Base-by-base conservation (phyloP, 2,797 vertebrate genomes). In the Falco rusticolus region DNA sequence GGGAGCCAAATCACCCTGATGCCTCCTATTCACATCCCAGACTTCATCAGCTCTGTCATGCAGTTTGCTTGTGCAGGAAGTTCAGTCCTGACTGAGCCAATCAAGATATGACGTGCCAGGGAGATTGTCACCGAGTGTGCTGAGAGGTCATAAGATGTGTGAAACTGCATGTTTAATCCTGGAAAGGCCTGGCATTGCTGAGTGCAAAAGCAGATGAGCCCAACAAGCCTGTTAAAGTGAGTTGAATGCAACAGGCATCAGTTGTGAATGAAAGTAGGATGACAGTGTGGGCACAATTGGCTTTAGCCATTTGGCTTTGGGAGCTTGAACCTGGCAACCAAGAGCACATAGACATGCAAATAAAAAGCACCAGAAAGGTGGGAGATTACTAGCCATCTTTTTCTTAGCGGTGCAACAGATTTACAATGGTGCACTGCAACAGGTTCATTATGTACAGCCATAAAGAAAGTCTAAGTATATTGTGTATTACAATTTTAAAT, bases 351-450 rank as follows among this genome's bases (percentile, higher is more conserved):
- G 29, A 22, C 33, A 64, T 63, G 31, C 31, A 53, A 18, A 48
- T 64, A 64, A 79, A 85, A 50, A 9, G 8, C 29, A 54, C 9
- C 9, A 33, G 47, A 72, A 54, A 76, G 4, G 25, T 50, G 6
- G 31, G 20, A 43, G 29, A 13, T 87, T 43, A 21, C 50, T 76
- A 72, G 16, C 17, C 14, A 76, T 16, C 5, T 53, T 48, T 68
- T 85, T 65, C 68, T 87, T 76, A 22, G 10, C 70, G 33, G 16
- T 51, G 34, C 22, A 81, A 16, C 25, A 47, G 22, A 70, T 74
- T 28, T 69, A 26, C 43, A 37, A 0, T 21, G 8, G 25, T 57
- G 50, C 0, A 0, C 37, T 53, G 47, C 37, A 76, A 76, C 17
- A 77, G 20, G 24, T 48, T 60, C 4, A 31, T 50, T 69, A 22